Evolutionary conservation across 2,888 invertebrate species (phyloP), one percentile per base, ranked within the genome.

Genomic region (Kuschelorhynchus macadamiae): DNA sequence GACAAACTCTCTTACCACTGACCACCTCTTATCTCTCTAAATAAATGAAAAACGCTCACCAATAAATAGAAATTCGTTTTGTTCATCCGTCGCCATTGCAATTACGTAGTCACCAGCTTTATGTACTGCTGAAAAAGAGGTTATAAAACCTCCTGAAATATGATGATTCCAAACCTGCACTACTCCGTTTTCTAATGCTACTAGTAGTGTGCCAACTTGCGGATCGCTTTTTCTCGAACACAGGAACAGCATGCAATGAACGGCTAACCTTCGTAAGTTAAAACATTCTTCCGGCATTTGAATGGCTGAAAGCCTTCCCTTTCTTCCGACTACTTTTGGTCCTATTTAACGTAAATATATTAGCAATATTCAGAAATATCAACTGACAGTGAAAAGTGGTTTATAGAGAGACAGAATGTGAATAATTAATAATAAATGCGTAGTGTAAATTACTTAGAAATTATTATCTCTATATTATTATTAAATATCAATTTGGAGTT

Each of bases 101-200:
- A 90, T 84, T 44, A 91, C 89, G 77, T 90, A 90, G 79, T 89
- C 88, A 1, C 90, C 90, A 2, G 87, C 84, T 21, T 87, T 86
- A 81, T 94, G 93, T 39, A 91, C 87, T 2, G 89, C 91, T 41
- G 85, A 86, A 82, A 94, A 95, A 20, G 90, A 86, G 30, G 87
- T 88, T 62, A 92, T 83, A 81, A 88, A 90, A 5, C 92, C 92
- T 9, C 92, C 92, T 9, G 87, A 87, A 36, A 90, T 86, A 81
- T 93, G 92, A 81, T 93, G 91, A 14, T 93, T 93, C 92, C 94
- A 95, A 17, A 91, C 87, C 84, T 95, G 92, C 68, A 93, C 85
- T 63, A 87, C 85, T 0, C 95, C 95, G 72, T 91, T 92, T 78
- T 92, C 92, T 70, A 94, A 82, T 0, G 92, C 87, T 0, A 94